Conservation (phyloP, 2,888 invertebrate genomes). For the Drosophila borealis region DNA sequence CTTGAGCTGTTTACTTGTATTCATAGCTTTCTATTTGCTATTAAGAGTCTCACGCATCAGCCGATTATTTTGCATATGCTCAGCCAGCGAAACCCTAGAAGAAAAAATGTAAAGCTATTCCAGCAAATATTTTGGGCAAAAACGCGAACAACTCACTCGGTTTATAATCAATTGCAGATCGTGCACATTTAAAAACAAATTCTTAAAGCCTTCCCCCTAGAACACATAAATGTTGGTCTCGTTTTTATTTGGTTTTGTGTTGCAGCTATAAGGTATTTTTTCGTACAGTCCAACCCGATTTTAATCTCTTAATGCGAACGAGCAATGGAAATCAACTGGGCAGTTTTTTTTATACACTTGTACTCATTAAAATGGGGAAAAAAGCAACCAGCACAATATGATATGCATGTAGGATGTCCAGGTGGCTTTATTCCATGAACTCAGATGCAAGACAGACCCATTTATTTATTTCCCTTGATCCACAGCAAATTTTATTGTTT, state of each 20-base stretch:
- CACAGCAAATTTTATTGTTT: no score
- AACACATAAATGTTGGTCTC: background rate
- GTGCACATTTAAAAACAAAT: background rate
- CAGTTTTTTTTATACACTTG: background rate
- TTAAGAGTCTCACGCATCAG: slow-evolving; percentile 1
- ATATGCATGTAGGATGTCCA: background rate
- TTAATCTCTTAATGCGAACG: slow-evolving; percentile 42
- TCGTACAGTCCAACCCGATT: slow-evolving; percentile 15
- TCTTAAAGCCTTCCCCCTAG: background rate
- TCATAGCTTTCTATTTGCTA: slow-evolving; percentile 26
- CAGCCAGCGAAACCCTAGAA: background rate
- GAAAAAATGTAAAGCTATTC: no score
- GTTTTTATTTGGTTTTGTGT: background rate
- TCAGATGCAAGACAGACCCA: no score
- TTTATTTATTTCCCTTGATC: no score
- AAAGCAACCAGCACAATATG: background rate
- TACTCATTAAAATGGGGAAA: background rate
- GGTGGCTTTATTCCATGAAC: no score
- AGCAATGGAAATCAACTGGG: slow-evolving; percentile 7
- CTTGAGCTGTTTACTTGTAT: slow-evolving; percentile 34
- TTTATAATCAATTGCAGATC: background rate
- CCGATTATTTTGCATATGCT: slow-evolving; percentile 4
- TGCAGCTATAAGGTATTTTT: slow-evolving; percentile 3
- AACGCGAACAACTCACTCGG: background rate
- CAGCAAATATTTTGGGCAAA: background rate